These are phyloP conservation scores for Luscinia luscinia DNA, from an alignment of 2,797 vertebrate species.

Conservation along the genomic window DNA sequence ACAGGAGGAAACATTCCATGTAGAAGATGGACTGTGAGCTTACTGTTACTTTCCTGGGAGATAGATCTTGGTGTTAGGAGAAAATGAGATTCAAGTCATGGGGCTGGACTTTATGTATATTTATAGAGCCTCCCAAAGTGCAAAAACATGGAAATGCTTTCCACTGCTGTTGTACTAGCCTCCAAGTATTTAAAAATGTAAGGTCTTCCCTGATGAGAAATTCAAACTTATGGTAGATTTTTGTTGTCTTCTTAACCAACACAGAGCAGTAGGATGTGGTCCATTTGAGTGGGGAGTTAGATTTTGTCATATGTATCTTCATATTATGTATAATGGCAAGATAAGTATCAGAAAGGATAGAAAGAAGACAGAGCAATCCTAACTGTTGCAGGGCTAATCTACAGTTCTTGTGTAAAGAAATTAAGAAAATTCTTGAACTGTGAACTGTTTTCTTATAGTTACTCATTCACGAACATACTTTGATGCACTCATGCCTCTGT, in stretches of 20 bases:
- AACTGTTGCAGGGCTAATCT: neutral
- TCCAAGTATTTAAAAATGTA: neutral
- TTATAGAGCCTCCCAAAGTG: neutral
- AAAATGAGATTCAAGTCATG: neutral
- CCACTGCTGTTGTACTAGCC: neutral
- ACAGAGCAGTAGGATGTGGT: neutral
- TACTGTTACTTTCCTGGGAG: neutral
- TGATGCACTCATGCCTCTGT: neutral
- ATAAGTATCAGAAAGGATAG: neutral
- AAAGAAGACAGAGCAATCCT: neutral
- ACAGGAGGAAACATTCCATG: neutral
- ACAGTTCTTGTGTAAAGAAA: neutral
- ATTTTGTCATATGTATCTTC: neutral
- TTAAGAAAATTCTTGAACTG: neutral
- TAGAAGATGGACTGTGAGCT: neutral
- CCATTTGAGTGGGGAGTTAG: neutral
- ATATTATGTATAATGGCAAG: neutral
- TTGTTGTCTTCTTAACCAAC: neutral
- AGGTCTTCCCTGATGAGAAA: neutral
- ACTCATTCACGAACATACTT: slow-evolving; percentile 5
- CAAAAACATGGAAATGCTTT: neutral
- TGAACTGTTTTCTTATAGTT: neutral
- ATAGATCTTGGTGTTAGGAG: neutral
- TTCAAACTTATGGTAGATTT: neutral
- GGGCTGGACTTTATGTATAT: neutral